Evolutionary conservation across 2,888 invertebrate species (phyloP).

Genomic region (Mylabris sibirica): DNA sequence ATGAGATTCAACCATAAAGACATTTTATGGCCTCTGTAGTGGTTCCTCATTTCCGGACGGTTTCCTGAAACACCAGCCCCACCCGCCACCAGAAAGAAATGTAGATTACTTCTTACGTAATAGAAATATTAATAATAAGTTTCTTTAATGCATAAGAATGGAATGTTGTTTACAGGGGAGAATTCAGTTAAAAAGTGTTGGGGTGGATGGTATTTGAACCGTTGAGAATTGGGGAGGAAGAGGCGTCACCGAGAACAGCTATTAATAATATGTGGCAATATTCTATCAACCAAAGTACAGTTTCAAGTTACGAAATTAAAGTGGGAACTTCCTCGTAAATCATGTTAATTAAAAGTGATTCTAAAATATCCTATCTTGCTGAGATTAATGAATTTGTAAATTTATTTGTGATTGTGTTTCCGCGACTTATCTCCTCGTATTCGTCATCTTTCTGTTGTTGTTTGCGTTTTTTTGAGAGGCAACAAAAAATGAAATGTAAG

Average conservation of each 20-base stretch:
- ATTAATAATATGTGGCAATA: slow-evolving; percentile 37
- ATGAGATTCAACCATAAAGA: slow-evolving; percentile 88
- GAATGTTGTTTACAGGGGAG: not conserved
- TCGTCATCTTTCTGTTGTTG: not conserved
- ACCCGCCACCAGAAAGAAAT: not conserved
- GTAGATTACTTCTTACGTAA: not conserved
- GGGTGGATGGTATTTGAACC: not conserved
- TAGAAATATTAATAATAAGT: not conserved
- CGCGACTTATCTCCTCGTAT: slow-evolving; percentile 9
- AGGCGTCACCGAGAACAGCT: slow-evolving; percentile 22
- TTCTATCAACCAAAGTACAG: slow-evolving; percentile 35
- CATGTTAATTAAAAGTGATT: slow-evolving; percentile 46
- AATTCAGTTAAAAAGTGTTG: not conserved
- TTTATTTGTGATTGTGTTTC: slow-evolving; percentile 39
- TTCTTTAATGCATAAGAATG: not conserved
- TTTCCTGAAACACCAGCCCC: slow-evolving; percentile 62
- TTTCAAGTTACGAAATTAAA: slow-evolving; percentile 38
- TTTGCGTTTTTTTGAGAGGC: not conserved
- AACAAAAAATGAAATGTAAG: not conserved
- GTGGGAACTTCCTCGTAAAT: slow-evolving; percentile 38
- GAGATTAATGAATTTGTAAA: slow-evolving; percentile 47
- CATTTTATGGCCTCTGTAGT: slow-evolving; percentile 93
- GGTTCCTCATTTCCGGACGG: slow-evolving; percentile 82
- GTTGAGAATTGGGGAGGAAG: not conserved
- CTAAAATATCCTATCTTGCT: slow-evolving; percentile 39